phyloP scores from a whole-genome alignment of 2,888 invertebrate genomes.

The Deroplatys truncata region DNA sequence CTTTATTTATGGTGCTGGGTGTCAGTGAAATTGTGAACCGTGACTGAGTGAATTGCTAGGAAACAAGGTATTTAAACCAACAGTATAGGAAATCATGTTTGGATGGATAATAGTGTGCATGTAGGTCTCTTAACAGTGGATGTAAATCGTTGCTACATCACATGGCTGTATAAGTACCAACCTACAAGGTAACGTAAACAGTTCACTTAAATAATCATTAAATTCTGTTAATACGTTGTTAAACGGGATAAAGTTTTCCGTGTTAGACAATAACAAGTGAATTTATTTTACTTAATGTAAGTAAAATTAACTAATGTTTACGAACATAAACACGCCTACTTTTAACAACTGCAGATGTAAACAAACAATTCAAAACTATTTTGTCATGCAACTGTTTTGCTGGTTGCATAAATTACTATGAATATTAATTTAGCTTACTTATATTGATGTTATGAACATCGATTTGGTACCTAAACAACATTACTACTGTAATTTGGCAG shows the following conservation, averaged over 20 bases:
- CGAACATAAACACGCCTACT: not conserved
- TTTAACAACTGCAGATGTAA: not conserved
- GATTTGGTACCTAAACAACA: too few relatives aligned
- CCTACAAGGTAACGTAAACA: not conserved
- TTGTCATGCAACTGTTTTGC: too few relatives aligned
- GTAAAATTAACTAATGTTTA: not conserved
- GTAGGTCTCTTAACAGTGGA: not conserved
- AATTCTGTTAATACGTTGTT: not conserved
- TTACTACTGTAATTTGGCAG: too few relatives aligned
- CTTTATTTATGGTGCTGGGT: not conserved
- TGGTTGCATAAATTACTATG: too few relatives aligned
- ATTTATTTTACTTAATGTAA: not conserved
- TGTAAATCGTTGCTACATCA: not conserved
- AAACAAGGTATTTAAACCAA: not conserved
- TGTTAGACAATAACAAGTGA: not conserved
- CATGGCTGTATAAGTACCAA: not conserved
- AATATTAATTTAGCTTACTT: too few relatives aligned
- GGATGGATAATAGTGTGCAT: not conserved
- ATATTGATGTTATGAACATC: too few relatives aligned
- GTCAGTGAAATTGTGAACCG: not conserved
- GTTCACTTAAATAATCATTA: too few relatives aligned
- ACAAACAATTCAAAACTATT: not conserved
- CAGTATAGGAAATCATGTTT: not conserved
- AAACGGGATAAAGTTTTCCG: not conserved
- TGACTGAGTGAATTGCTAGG: not conserved